phyloP scores from a whole-genome alignment of 2,888 invertebrate species.

The Drosophila putrida region DNA sequence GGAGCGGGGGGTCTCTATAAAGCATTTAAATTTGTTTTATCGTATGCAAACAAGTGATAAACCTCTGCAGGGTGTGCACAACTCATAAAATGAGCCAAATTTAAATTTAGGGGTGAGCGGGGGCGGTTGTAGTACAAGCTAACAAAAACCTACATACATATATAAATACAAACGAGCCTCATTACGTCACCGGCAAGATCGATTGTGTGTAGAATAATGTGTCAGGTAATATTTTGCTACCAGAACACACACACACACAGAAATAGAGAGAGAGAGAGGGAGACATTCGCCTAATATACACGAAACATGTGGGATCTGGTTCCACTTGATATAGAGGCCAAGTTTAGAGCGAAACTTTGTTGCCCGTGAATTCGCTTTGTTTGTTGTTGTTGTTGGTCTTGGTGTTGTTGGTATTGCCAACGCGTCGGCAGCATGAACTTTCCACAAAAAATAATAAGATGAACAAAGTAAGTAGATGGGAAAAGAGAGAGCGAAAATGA shows the following conservation, averaged over 20 bases:
- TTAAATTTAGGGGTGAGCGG: background rate
- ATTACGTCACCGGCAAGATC: conserved; percentile 21
- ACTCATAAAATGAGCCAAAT: background rate
- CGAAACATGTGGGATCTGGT: conserved; percentile 61
- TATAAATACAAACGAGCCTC: background rate
- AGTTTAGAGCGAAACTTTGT: conserved; percentile 33
- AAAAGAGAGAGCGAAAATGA: background rate
- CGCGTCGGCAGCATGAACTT: conserved; percentile 28
- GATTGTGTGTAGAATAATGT: conserved; percentile 5
- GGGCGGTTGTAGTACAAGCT: background rate
- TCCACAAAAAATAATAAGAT: background rate
- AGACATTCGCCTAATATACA: conserved; percentile 1
- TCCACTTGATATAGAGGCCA: conserved; percentile 73
- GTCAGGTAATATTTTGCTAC: conserved; percentile 12
- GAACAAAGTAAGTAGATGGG: background rate
- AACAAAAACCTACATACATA: background rate
- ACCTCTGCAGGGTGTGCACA: conserved; percentile 6
- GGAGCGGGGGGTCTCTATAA: conserved; percentile 32
- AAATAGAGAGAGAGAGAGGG: background rate
- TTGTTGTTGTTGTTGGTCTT: conserved; percentile 26
- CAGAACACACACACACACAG: conserved; percentile 19
- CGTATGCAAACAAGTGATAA: conserved; percentile 60
- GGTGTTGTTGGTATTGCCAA: conserved; percentile 24
- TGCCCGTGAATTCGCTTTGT: conserved; percentile 23
- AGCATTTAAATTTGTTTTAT: conserved; percentile 44